Conservation (phyloP, 1,140 invertebrate genomes). For the Tenebrio molitor region DNA sequence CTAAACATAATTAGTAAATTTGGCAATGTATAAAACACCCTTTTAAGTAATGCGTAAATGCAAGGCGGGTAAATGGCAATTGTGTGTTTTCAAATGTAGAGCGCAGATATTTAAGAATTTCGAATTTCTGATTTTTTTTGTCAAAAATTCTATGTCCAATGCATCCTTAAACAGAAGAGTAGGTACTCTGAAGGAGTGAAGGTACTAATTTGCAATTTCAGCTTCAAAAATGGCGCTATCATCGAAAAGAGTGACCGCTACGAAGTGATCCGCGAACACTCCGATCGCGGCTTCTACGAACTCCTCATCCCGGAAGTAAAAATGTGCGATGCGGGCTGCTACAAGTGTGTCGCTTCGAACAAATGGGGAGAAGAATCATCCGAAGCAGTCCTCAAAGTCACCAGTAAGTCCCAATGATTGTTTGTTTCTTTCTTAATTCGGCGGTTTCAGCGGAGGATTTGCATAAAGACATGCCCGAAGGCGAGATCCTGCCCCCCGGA, state of each 20-base stretch:
- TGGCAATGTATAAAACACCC: too few relatives aligned
- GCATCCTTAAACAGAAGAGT: too few relatives aligned
- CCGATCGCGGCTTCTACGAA: slow-evolving; percentile 90
- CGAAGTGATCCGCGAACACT: slow-evolving; percentile 80
- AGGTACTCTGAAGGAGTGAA: too few relatives aligned
- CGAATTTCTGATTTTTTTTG: too few relatives aligned
- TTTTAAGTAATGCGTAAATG: too few relatives aligned
- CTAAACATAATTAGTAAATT: too few relatives aligned
- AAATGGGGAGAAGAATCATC: slow-evolving; percentile 83
- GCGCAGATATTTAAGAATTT: too few relatives aligned
- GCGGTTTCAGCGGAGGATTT: slow-evolving; percentile 76
- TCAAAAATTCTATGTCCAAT: too few relatives aligned
- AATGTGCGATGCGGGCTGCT: slow-evolving; percentile 86
- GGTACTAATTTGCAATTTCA: slow-evolving; percentile 65
- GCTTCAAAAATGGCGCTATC: slow-evolving; percentile 86
- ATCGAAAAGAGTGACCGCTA: slow-evolving; percentile 81
- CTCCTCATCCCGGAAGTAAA: slow-evolving; percentile 89
- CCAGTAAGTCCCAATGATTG: slow-evolving; percentile 69
- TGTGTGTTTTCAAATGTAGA: too few relatives aligned
- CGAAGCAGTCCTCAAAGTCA: slow-evolving; percentile 84
- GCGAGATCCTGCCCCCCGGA: slow-evolving; percentile 78
- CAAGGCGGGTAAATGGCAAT: too few relatives aligned
- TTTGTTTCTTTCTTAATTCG: not conserved
- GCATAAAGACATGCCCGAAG: slow-evolving; percentile 77
- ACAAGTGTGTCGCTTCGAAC: slow-evolving; percentile 90